These are phyloP conservation scores for Eubasilissa regina DNA, from an alignment of 1,140 invertebrate genomes.

Conservation along the genomic window DNA sequence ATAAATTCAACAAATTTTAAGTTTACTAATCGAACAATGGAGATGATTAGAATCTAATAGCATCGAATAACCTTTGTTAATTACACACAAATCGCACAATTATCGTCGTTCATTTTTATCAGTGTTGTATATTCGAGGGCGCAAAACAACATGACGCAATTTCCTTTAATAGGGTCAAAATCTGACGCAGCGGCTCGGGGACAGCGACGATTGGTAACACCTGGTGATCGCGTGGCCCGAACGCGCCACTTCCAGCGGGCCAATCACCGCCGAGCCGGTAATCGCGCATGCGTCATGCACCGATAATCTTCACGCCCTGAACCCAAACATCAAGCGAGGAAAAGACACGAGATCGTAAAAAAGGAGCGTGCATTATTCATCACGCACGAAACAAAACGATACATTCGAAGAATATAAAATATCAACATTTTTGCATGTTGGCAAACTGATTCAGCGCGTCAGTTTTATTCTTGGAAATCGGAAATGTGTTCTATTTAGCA, in stretches of 20 bases:
- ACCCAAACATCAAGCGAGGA: background rate
- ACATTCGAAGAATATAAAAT: background rate
- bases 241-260: constrained; percentile 14
- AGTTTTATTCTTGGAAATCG: too few relatives aligned
- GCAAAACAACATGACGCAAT: too few relatives aligned
- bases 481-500: too few relatives aligned
- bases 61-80: too few relatives aligned
- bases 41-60: too few relatives aligned
- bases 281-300: constrained; percentile 41
- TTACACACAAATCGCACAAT: too few relatives aligned
- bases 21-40: too few relatives aligned
- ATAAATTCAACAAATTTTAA: too few relatives aligned
- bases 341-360: background rate
- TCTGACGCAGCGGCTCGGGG: background rate
- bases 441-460: background rate
- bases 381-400: constrained; percentile 1
- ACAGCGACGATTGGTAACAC: background rate
- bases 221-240: constrained; percentile 18
- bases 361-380: background rate
- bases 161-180: too few relatives aligned
- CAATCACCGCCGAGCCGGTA: constrained; percentile 9
- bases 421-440: background rate
- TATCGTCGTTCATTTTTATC: too few relatives aligned
- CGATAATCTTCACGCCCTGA: constrained; percentile 3
- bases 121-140: too few relatives aligned